Evolutionary conservation across 2,888 invertebrate genomes (phyloP), one percentile per base, ranked within the genome.

Genomic region (Gerris lacustris): DNA sequence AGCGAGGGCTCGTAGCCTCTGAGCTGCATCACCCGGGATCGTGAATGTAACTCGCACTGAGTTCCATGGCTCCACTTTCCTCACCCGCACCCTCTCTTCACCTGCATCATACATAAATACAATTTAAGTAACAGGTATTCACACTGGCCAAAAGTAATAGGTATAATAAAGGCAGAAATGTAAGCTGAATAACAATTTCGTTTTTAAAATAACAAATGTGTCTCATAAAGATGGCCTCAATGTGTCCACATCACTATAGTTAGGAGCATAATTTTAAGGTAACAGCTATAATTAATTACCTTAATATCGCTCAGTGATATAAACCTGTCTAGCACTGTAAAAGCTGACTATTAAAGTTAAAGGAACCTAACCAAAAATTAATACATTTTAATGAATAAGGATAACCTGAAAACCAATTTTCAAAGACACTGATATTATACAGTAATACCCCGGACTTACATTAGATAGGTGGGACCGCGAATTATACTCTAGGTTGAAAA

Each of bases 41-140:
- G 94, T 94, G 86, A 97, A 90, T 83, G 96, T 96, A 82, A 97
- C 95, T 83, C 94, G 90, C 78, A 97, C 96, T 78, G 95, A 94
- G 85, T 96, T 95, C 95, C 95, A 97, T 86, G 96, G 96, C 87
- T 96, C 96, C 84, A 95, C 88, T 82, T 90, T 90, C 79, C 86
- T 85, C 76, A 90, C 85, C 79, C 84, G 84, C 78, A 88, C 81
- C 78, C 82, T 83, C 76, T 84, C 83, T 76, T 82, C 80, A 75
- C 81, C 82, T 82, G 75, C 45, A 77, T 76, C 67, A 64, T 73
- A 69, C 71, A 68, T 71, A 67, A 45, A 6, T 43, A 1, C 45
- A n/a, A 5, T n/a, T 55, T 31, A 31, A 31, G 31, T 31, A 31
- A 31, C 31, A 1, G 66, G 17, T 62, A 67, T 45, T 47, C 68